Percentiles rank a stretch among this genome's conserved stretches.
These are phyloP conservation scores for Drosophila kuntzei DNA, from an alignment of 2,888 invertebrate genomes.

Conservation along the genomic window DNA sequence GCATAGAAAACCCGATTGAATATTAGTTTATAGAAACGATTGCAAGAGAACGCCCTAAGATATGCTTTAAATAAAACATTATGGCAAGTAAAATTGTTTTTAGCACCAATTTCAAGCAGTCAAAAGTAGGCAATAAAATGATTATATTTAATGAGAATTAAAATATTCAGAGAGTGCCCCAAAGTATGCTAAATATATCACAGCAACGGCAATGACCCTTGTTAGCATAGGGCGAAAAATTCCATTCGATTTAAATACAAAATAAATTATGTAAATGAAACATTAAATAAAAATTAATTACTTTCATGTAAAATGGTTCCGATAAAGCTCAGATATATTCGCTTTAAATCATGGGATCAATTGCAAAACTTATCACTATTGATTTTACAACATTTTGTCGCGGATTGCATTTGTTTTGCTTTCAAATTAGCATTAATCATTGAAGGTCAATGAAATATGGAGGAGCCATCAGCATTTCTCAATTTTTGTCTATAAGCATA, in stretches of 20 bases:
- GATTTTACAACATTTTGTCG: conserved; percentile 19
- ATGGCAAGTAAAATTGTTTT: conserved; percentile 25
- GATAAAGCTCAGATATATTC: not conserved
- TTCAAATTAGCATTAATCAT: conserved; percentile 59
- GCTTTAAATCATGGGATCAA: not conserved
- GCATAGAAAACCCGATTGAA: conserved; percentile 3
- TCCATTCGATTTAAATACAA: conserved; percentile 15
- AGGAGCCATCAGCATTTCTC: conserved; percentile 47
- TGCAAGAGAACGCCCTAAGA: conserved; percentile 11
- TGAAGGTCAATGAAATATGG: conserved; percentile 77
- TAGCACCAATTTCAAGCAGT: conserved; percentile 5
- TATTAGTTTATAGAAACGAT: not conserved
- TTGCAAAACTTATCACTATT: conserved; percentile 29
- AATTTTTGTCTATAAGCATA: conserved; percentile 38
- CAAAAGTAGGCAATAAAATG: conserved; percentile 21
- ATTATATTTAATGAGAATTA: conserved; percentile 14
- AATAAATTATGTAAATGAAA: conserved; percentile 37
- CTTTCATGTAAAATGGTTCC: not conserved
- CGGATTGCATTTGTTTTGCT: conserved; percentile 47
- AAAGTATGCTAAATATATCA: conserved; percentile 26
- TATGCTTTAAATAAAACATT: conserved; percentile 18
- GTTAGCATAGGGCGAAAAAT: conserved; percentile 16
- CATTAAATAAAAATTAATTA: conserved; percentile 28
- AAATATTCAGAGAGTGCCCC: conserved; percentile 4
- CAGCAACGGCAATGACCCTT: conserved; percentile 15